Percentiles rank a stretch among this genome's conserved stretches.
Conservation (phyloP, 2,113 vertebrate genomes). For the Forbesichthys papilliferus region DNA sequence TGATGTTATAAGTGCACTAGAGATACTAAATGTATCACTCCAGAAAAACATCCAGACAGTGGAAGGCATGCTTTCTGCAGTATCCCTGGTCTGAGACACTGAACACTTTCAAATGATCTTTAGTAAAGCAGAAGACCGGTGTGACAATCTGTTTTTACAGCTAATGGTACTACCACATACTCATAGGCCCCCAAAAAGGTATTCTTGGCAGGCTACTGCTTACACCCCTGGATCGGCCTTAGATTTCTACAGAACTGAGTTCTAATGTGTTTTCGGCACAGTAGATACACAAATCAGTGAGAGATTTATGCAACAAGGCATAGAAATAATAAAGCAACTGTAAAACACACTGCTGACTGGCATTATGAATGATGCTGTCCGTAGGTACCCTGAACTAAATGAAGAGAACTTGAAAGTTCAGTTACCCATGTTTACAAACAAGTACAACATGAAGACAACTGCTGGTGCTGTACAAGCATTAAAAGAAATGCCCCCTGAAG, state of each 20-base stretch:
- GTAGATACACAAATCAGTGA: no score
- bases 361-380: conserved; percentile 8
- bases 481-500: conserved; percentile 27
- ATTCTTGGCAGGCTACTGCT: not conserved
- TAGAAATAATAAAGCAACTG: not conserved
- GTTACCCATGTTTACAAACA: no score
- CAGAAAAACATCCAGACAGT: conserved; percentile 11
- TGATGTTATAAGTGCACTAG: conserved; percentile 25
- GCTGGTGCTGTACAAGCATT: conserved; percentile 11
- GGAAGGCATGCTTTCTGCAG: not conserved
- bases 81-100: no score
- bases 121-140: no score
- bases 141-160: no score
- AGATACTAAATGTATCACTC: not conserved
- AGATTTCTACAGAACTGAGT: no score
- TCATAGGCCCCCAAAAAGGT: conserved; percentile 1
- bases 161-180: not conserved
- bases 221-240: no score
- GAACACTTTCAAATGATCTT: no score
- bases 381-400: not conserved
- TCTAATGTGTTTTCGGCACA: no score
- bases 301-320: no score
- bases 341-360: conserved; percentile 15
- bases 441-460: conserved; percentile 12
- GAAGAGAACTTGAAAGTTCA: no score